A percentile compares a stretch with the other conserved stretches of the same genome.
Evolutionary conservation across 2,888 invertebrate genomes (phyloP).

Genomic region (Crocallis elinguaria): DNA sequence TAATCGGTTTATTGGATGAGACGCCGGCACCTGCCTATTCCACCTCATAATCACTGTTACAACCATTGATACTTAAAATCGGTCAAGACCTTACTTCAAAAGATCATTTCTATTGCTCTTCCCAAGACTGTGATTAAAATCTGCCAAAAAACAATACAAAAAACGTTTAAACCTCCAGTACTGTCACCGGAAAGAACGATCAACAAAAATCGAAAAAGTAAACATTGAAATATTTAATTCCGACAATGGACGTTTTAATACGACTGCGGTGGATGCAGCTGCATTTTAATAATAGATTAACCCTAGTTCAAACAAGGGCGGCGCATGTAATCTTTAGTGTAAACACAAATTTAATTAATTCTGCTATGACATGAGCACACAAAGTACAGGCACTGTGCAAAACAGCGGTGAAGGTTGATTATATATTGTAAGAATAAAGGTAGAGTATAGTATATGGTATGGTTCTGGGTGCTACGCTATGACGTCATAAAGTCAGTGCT

Average conservation of each 20-base stretch:
- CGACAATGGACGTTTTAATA: conserved; percentile 45
- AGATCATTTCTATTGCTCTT: too few relatives aligned
- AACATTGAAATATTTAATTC: conserved; percentile 42
- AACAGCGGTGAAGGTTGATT: conserved; percentile 9
- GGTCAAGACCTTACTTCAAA: too few relatives aligned
- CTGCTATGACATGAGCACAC: conserved; percentile 54
- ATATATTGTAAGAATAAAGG: too few relatives aligned
- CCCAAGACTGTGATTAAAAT: too few relatives aligned
- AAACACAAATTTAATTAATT: conserved; percentile 76
- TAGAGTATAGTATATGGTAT: too few relatives aligned
- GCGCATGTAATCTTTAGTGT: conserved; percentile 69
- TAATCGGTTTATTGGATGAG: too few relatives aligned
- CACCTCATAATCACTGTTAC: too few relatives aligned
- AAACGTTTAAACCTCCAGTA: not conserved
- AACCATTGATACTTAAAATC: not conserved
- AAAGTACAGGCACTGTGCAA: conserved; percentile 24
- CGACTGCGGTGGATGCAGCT: conserved; percentile 55
- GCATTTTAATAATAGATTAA: conserved; percentile 75
- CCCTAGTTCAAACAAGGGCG: conserved; percentile 57
- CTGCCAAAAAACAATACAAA: not conserved
- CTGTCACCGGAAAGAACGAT: not conserved
- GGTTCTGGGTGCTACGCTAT: too few relatives aligned
- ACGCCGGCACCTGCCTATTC: too few relatives aligned
- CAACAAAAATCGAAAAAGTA: conserved; percentile 29
- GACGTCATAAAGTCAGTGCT: too few relatives aligned